Evolutionary conservation across 2,113 vertebrate genomes (phyloP).

Genomic region (Pionites leucogaster): DNA sequence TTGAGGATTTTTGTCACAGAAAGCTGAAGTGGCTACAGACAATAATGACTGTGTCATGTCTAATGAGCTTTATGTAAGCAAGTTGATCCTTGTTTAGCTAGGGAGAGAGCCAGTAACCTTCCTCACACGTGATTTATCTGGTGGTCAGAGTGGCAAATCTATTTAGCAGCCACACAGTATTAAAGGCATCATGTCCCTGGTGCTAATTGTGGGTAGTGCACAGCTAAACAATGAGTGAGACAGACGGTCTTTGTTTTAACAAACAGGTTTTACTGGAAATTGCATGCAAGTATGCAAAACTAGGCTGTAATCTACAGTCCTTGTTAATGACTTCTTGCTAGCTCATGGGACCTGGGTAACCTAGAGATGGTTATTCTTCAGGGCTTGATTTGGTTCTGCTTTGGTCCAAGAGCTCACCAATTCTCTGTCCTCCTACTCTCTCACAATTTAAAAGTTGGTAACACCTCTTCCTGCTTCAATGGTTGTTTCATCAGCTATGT

Average conservation of each 20-base stretch:
- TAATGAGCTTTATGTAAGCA: not conserved
- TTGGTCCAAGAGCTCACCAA: not conserved
- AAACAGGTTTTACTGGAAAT: slow-evolving; percentile 5
- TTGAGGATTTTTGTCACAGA: not conserved
- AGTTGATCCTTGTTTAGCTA: not conserved
- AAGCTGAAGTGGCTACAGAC: not conserved
- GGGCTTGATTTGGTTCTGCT: not conserved
- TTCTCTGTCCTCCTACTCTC: not conserved
- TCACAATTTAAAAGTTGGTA: not conserved
- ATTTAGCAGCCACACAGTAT: not conserved
- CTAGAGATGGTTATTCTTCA: not conserved
- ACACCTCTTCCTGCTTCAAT: not conserved
- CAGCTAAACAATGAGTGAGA: not conserved
- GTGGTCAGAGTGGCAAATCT: not conserved
- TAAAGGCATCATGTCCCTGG: not conserved
- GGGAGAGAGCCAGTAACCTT: not conserved
- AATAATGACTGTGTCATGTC: not conserved
- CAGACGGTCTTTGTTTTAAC: not conserved
- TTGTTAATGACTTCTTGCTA: not conserved
- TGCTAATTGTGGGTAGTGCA: not conserved
- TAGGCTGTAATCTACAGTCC: not conserved
- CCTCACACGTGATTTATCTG: accelerated
- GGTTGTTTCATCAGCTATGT: not conserved
- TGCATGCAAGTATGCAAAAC: not conserved
- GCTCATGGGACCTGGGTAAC: not conserved